A percentile compares a stretch with the other conserved stretches of the same genome.
Conservation (phyloP, 2,113 vertebrate species). For the Dasyornis broadbenti region DNA sequence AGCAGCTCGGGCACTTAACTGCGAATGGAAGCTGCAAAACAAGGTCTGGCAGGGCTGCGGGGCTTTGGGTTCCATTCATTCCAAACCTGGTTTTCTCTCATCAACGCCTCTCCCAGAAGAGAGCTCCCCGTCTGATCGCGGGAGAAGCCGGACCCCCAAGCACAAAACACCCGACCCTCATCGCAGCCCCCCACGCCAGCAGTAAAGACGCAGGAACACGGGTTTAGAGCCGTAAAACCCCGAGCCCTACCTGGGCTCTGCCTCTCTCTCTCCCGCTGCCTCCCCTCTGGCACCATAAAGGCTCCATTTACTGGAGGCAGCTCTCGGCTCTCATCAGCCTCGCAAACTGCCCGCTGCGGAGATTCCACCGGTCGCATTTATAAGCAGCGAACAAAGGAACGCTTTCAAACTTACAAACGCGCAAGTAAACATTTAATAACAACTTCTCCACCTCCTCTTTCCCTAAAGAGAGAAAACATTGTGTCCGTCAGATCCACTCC, state of each 20-base stretch:
- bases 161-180: background rate
- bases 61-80: background rate
- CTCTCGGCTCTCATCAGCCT: background rate
- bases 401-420: background rate
- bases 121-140: background rate
- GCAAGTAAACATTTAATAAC: conserved; percentile 8
- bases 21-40: background rate
- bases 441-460: background rate
- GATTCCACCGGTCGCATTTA: background rate
- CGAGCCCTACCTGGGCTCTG: background rate
- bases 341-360: background rate
- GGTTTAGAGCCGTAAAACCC: too few relatives aligned
- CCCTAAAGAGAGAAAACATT: conserved; percentile 15
- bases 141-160: background rate
- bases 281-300: background rate
- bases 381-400: background rate
- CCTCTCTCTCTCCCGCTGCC: background rate
- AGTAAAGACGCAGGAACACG: background rate
- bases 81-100: background rate
- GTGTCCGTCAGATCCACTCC: background rate
- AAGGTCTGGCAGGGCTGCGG: background rate
- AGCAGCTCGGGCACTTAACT: background rate
- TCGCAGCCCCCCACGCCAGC: rapidly evolving
- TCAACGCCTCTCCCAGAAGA: background rate
- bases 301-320: background rate